A percentile compares a stretch with the other conserved stretches of the same genome.
These are phyloP conservation scores for Sialia sialis DNA, from an alignment of 2,113 vertebrate species.

Conservation along the genomic window DNA sequence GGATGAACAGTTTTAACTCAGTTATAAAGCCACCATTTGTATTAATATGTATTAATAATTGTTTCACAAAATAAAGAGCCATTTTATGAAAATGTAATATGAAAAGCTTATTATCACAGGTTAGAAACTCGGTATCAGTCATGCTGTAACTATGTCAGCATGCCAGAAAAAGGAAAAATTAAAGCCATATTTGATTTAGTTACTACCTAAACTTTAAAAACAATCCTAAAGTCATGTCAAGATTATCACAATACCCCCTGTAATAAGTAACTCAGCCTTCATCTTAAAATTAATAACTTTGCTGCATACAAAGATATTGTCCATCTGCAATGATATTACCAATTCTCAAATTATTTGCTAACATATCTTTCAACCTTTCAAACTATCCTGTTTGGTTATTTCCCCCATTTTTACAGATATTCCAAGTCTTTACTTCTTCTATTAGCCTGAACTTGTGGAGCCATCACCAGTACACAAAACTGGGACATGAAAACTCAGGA, in stretches of 20 bases:
- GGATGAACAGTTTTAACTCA: not conserved
- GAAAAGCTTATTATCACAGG: not conserved
- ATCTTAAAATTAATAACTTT: not conserved
- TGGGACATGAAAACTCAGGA: not conserved
- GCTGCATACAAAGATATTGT: not conserved
- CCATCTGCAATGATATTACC: not conserved
- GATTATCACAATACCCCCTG: not conserved
- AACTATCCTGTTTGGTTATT: not conserved
- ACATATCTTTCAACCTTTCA: not conserved
- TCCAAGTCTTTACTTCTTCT: not conserved
- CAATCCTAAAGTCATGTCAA: not conserved
- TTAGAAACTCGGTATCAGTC: not conserved
- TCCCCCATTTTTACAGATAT: not conserved
- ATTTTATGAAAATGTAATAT: not conserved
- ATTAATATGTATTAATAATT: not conserved
- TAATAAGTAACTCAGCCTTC: not conserved
- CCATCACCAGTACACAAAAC: not conserved
- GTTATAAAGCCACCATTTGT: not conserved
- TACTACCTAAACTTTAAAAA: not conserved
- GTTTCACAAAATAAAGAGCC: not conserved
- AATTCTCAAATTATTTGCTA: not conserved
- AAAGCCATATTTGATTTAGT: not conserved
- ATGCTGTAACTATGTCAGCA: not conserved
- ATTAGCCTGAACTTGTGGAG: not conserved
- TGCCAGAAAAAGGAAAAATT: not conserved